Conservation (phyloP, 2,113 vertebrate genomes). For the Pleuronectes platessa region DNA sequence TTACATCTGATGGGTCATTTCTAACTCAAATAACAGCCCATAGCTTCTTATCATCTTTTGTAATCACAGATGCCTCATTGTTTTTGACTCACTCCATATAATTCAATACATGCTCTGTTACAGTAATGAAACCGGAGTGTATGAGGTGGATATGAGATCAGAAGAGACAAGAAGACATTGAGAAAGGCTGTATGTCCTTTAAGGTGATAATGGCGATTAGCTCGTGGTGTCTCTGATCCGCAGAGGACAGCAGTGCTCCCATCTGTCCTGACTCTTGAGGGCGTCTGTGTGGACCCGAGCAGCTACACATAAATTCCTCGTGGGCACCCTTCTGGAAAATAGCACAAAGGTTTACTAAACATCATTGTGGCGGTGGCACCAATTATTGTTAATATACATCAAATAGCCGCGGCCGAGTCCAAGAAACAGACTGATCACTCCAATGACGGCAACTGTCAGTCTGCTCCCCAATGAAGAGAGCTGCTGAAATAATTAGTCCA, state of each 20-base stretch:
- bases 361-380: slow-evolving; percentile 81
- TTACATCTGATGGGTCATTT: slow-evolving; percentile 4
- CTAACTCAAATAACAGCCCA: background rate
- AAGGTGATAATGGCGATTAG: slow-evolving; percentile 89
- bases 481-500: slow-evolving; percentile 84
- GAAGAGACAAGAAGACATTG: slow-evolving; percentile 58
- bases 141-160: slow-evolving; percentile 45
- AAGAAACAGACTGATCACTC: slow-evolving; percentile 83
- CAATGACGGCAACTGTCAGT: slow-evolving; percentile 86
- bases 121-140: slow-evolving; percentile 31
- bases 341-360: slow-evolving; percentile 86
- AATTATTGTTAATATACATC: slow-evolving; percentile 90
- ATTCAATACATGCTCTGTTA: slow-evolving; percentile 28
- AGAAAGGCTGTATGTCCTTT: slow-evolving; percentile 67
- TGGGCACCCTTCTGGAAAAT: slow-evolving; percentile 91
- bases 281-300: slow-evolving; percentile 85
- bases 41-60: slow-evolving; percentile 6
- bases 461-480: slow-evolving; percentile 71
- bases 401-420: slow-evolving; percentile 76
- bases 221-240: slow-evolving; percentile 62
- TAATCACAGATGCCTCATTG: background rate
- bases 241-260: slow-evolving; percentile 85
- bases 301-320: slow-evolving; percentile 91
- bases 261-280: slow-evolving; percentile 86
- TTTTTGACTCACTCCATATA: background rate